Evolutionary conservation across 2,888 invertebrate genomes (phyloP).

Genomic region (Rhimphoctona megacephalus): DNA sequence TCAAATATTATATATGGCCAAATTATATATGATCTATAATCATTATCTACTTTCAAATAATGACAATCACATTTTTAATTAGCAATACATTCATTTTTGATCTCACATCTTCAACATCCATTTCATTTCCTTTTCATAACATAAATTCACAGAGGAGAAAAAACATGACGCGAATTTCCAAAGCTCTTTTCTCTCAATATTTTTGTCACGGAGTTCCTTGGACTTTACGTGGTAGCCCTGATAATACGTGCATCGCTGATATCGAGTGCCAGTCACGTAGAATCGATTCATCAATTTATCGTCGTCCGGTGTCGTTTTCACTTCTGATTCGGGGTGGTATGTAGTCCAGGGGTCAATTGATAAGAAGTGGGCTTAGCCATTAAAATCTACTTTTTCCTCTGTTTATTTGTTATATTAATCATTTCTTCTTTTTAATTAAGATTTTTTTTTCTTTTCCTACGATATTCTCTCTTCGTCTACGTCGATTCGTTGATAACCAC

Average conservation of each 20-base stretch:
- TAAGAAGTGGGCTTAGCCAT: slow-evolving; percentile 14
- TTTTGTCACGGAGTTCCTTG: slow-evolving; percentile 59
- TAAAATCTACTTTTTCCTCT: neutral
- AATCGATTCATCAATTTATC: slow-evolving; percentile 76
- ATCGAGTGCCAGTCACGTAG: slow-evolving; percentile 74
- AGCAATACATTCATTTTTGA: neutral
- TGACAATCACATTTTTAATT: neutral
- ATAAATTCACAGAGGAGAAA: neutral
- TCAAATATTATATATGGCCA: too few species aligned
- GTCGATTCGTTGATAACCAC: neutral
- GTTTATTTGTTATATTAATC: neutral
- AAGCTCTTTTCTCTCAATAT: slow-evolving; percentile 38
- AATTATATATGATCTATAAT: too few species aligned
- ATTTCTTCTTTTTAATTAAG: neutral
- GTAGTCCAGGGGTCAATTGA: slow-evolving; percentile 42
- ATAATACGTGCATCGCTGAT: slow-evolving; percentile 67
- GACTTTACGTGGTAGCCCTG: slow-evolving; percentile 20
- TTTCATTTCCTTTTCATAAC: neutral
- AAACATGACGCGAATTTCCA: slow-evolving; percentile 13
- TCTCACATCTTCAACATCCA: too few species aligned
- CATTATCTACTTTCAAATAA: too few species aligned
- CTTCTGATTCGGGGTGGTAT: slow-evolving; percentile 60
- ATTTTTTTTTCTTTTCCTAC: slow-evolving; percentile 43
- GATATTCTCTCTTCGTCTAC: neutral
- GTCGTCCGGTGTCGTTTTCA: slow-evolving; percentile 69